A percentile compares a stretch with the other conserved stretches of the same genome.
Evolutionary conservation across 2,797 vertebrate genomes (phyloP).

Genomic region (Poecilia wingei): DNA sequence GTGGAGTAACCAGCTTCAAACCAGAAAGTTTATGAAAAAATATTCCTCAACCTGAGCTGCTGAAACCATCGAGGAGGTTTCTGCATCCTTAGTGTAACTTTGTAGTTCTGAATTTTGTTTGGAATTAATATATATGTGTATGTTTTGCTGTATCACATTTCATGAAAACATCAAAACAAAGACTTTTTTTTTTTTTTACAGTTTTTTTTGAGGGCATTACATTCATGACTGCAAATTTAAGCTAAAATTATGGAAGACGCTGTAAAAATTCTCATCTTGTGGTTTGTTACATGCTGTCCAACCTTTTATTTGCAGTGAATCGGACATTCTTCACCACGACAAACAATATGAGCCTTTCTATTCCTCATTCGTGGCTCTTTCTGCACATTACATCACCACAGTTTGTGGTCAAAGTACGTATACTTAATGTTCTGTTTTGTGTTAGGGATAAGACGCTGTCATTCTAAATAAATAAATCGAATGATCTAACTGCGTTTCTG

Average conservation of each 20-base stretch:
- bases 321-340: conserved; percentile 97
- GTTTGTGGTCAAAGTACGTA: conserved; percentile 96
- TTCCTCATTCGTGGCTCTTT: conserved; percentile 97
- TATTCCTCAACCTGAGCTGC: neutral
- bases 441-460: neutral
- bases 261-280: conserved; percentile 1
- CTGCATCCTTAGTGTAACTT: neutral
- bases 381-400: conserved; percentile 99
- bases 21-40: neutral
- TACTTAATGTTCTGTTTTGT: conserved; percentile 10
- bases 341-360: conserved; percentile 99
- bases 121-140: neutral
- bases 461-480: neutral
- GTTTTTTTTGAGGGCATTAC: neutral
- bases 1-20: neutral
- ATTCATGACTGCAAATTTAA: neutral
- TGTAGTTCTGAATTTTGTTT: neutral
- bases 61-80: neutral
- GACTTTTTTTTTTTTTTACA: neutral
- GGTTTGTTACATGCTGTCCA: conserved; percentile 19
- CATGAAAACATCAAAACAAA: neutral
- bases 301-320: conserved; percentile 85
- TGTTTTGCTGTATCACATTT: neutral
- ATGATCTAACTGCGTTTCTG: conserved; percentile 6
- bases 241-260: neutral